phyloP scores from a whole-genome alignment of 2,888 invertebrate genomes.

The Caenorhabditis drosophilae region DNA sequence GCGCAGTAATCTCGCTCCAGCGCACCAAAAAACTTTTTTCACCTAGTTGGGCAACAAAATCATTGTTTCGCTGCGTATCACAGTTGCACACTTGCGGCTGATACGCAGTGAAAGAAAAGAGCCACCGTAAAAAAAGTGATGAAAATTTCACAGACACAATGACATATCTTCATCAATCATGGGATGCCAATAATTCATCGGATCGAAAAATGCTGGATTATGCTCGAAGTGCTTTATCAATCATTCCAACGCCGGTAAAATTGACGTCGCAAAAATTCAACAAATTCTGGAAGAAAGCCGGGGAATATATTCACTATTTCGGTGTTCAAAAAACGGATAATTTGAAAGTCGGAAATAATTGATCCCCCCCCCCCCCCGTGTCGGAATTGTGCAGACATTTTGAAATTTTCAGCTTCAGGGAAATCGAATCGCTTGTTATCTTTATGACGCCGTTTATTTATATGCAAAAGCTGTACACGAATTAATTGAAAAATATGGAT shows the following conservation, averaged over 20 bases:
- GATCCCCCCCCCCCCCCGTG: too few species aligned
- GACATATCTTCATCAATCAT: conserved; percentile 48
- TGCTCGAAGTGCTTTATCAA: conserved; percentile 84
- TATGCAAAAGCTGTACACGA: conserved; percentile 84
- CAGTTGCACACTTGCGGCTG: too few species aligned
- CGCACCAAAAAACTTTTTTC: too few species aligned
- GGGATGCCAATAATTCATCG: conserved; percentile 58
- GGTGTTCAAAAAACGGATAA: conserved; percentile 45
- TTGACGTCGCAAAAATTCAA: conserved; percentile 72
- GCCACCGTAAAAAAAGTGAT: background rate
- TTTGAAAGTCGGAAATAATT: conserved; percentile 42
- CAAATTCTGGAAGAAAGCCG: conserved; percentile 81
- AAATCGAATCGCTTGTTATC: conserved; percentile 80
- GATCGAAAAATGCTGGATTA: conserved; percentile 68
- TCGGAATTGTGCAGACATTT: too few species aligned
- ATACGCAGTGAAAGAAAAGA: too few species aligned
- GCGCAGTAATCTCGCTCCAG: too few species aligned
- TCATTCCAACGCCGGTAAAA: conserved; percentile 84
- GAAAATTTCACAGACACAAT: conserved; percentile 57
- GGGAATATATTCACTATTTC: conserved; percentile 47
- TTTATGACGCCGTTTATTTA: conserved; percentile 85
- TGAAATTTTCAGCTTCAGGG: too few species aligned
- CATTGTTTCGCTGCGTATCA: too few species aligned
- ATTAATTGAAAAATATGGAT: conserved; percentile 73
- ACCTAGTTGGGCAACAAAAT: too few species aligned